These are phyloP conservation scores for Brassicogethes aeneus DNA, from an alignment of 2,888 invertebrate species.

Conservation along the genomic window DNA sequence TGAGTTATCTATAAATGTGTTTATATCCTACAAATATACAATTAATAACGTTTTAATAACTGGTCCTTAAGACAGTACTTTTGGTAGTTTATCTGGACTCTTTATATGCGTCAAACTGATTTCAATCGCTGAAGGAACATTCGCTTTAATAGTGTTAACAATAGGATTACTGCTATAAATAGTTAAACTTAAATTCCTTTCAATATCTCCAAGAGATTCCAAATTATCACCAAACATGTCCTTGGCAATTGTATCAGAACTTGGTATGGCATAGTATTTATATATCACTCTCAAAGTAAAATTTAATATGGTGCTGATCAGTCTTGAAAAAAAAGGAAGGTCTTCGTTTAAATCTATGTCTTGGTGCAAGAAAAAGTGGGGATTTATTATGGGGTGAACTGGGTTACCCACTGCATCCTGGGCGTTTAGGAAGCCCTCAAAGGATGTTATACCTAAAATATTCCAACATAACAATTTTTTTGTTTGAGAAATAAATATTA, in stretches of 20 bases:
- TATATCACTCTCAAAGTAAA: constrained; percentile 9
- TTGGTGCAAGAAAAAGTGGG: too few species aligned
- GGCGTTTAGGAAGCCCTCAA: too few species aligned
- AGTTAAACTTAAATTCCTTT: constrained; percentile 23
- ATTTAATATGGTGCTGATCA: constrained; percentile 18
- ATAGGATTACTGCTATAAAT: constrained; percentile 23
- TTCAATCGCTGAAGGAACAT: constrained; percentile 21
- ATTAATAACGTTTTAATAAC: not conserved
- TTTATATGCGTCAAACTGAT: constrained; percentile 28
- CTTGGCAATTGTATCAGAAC: constrained; percentile 16
- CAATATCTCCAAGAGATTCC: constrained; percentile 18
- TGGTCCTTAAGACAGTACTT: too few species aligned
- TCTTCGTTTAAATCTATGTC: too few species aligned
- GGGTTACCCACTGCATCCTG: too few species aligned
- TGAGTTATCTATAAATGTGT: constrained; percentile 32
- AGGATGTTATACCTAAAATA: too few species aligned
- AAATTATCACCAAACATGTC: constrained; percentile 19
- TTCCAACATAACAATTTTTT: too few species aligned
- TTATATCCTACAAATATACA: constrained; percentile 28
- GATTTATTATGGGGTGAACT: too few species aligned
- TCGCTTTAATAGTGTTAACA: constrained; percentile 19
- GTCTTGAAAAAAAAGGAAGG: too few species aligned
- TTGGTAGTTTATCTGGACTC: constrained; percentile 22
- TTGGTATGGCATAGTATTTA: constrained; percentile 8
- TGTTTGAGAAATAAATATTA: too few species aligned